Conservation (phyloP, 2,113 vertebrate genomes). For the Terrapene triunguis region DNA sequence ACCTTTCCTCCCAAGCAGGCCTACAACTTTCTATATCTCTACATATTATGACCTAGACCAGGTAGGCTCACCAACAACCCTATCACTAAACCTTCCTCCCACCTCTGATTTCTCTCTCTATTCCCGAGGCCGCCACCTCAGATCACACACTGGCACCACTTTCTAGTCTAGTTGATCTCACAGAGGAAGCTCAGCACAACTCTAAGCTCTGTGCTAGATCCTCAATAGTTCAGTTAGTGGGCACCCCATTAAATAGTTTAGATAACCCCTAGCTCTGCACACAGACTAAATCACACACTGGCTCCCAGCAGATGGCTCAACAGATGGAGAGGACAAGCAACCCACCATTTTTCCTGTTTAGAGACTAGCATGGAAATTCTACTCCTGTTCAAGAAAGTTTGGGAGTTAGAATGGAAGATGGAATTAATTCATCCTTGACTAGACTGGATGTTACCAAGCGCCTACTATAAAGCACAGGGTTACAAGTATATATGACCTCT, state of each 20-base stretch:
- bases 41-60: background rate
- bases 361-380: background rate
- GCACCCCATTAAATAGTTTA: background rate
- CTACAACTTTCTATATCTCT: background rate
- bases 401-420: background rate
- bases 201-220: background rate
- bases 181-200: background rate
- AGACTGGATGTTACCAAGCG: background rate
- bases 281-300: accelerated
- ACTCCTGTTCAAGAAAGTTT: background rate
- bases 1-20: background rate
- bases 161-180: background rate
- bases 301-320: background rate
- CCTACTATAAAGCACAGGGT: background rate
- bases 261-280: background rate
- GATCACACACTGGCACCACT: background rate
- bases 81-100: background rate
- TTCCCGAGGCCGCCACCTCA: background rate
- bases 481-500: background rate
- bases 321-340: background rate
- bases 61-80: background rate
- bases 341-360: conserved; percentile 23
- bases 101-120: background rate
- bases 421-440: background rate
- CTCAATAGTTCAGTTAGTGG: background rate